Percentiles rank a stretch among this genome's conserved stretches.
Conservation (phyloP, 1,140 invertebrate genomes). For the Vanessa tameamea region DNA sequence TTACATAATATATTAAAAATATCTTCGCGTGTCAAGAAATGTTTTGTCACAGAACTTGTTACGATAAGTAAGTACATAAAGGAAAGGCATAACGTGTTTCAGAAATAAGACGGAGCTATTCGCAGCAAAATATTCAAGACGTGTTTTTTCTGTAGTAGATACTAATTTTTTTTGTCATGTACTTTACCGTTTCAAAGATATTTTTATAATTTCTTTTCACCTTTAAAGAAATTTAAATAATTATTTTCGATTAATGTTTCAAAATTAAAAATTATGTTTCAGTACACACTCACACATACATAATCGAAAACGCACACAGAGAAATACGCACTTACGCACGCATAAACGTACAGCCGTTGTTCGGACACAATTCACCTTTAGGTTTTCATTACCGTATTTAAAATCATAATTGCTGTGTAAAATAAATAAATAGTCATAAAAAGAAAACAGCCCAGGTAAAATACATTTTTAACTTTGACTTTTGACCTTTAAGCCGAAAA, state of each 20-base stretch:
- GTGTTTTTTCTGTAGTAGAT: not conserved
- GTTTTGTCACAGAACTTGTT: not conserved
- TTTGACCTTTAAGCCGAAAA: not conserved
- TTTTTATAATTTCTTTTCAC: not conserved
- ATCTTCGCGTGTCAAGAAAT: not conserved
- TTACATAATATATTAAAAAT: no score
- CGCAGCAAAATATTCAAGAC: not conserved
- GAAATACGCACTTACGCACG: no score
- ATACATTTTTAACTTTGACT: not conserved
- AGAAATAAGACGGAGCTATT: slow-evolving; percentile 2
- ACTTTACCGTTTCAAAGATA: not conserved
- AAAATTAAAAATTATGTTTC: no score
- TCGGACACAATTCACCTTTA: no score
- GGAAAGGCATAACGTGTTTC: not conserved
- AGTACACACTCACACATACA: no score
- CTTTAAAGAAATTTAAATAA: not conserved
- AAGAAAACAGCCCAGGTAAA: not conserved
- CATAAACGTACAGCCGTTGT: no score
- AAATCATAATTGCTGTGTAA: not conserved
- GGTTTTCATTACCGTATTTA: not conserved
- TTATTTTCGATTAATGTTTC: no score
- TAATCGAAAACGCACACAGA: no score
- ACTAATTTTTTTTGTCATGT: not conserved
- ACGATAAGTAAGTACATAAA: not conserved
- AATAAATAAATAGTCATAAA: not conserved